Conservation (phyloP, 2,113 vertebrate genomes). For the Clarias gariepinus region DNA sequence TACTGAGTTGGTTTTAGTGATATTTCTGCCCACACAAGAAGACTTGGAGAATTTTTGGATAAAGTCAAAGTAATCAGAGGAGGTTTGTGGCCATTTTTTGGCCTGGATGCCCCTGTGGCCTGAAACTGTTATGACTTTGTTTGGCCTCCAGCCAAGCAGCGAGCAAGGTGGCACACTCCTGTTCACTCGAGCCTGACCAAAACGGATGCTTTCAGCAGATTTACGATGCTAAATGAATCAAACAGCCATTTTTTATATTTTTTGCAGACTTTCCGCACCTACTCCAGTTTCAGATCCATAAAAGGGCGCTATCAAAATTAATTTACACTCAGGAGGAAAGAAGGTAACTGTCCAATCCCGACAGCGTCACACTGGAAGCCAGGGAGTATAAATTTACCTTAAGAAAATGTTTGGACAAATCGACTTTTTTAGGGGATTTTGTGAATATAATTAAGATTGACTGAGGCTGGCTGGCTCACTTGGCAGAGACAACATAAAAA, state of each 20-base stretch:
- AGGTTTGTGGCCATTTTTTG: constrained; percentile 1
- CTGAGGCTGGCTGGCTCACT: constrained; percentile 34
- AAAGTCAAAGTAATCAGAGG: constrained; percentile 3
- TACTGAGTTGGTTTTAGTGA: constrained; percentile 39
- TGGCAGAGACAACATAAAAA: constrained; percentile 25
- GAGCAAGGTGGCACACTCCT: constrained; percentile 26
- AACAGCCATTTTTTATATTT: not conserved
- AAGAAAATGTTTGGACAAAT: constrained; percentile 40
- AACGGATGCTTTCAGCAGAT: constrained; percentile 36
- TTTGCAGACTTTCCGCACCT: constrained; percentile 14
- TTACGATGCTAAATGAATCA: constrained; percentile 29
- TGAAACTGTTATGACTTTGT: not conserved
- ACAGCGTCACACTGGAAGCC: not conserved
- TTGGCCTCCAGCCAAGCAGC: constrained; percentile 30
- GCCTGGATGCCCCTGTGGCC: not conserved
- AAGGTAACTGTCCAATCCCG: constrained; percentile 10
- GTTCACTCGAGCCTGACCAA: not conserved
- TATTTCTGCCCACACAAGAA: constrained; percentile 2
- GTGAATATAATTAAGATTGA: constrained; percentile 41
- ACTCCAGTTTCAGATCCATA: constrained; percentile 27
- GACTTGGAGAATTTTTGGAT: not conserved
- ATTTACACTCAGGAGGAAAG: constrained; percentile 27
- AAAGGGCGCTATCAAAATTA: constrained; percentile 40
- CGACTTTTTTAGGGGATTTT: constrained; percentile 12
- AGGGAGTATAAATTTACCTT: constrained; percentile 30